Percentiles rank a stretch among this genome's conserved stretches.
Evolutionary conservation across 2,888 invertebrate species (phyloP).

Genomic region (Limnephilus auricula): DNA sequence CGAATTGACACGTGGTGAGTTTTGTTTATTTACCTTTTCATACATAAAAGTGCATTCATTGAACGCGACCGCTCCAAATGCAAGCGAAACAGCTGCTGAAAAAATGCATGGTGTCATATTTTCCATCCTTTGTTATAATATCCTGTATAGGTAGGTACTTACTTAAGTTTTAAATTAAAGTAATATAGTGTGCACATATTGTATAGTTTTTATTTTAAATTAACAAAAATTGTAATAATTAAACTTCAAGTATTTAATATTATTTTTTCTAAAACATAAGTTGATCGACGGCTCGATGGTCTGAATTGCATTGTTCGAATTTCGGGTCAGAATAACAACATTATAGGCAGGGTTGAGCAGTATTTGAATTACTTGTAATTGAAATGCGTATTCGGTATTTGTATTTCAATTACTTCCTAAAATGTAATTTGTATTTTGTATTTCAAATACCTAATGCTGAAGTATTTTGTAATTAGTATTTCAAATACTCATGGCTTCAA

Average conservation of each 20-base stretch:
- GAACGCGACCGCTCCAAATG: background rate
- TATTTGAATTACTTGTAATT: too few relatives aligned
- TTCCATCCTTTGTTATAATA: background rate
- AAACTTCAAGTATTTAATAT: background rate
- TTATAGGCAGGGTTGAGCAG: too few relatives aligned
- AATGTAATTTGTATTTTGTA: too few relatives aligned
- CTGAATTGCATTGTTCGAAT: too few relatives aligned
- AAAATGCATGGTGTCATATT: background rate
- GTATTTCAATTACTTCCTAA: too few relatives aligned
- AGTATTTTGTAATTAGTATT: too few relatives aligned
- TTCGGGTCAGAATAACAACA: too few relatives aligned
- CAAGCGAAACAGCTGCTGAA: slow-evolving; percentile 13
- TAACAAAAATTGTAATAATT: background rate
- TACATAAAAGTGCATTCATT: slow-evolving; percentile 40
- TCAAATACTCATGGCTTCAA: too few relatives aligned
- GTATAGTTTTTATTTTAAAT: background rate
- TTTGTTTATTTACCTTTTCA: slow-evolving; percentile 49
- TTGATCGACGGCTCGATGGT: too few relatives aligned
- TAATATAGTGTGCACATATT: background rate
- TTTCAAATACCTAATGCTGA: too few relatives aligned
- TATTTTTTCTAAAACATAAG: too few relatives aligned
- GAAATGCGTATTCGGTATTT: too few relatives aligned
- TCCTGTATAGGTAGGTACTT: background rate
- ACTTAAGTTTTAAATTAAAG: background rate
- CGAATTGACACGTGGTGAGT: slow-evolving; percentile 48